Evolutionary conservation across 23 tunicate species (phyloP).

Genomic region (Corella eumyota): DNA sequence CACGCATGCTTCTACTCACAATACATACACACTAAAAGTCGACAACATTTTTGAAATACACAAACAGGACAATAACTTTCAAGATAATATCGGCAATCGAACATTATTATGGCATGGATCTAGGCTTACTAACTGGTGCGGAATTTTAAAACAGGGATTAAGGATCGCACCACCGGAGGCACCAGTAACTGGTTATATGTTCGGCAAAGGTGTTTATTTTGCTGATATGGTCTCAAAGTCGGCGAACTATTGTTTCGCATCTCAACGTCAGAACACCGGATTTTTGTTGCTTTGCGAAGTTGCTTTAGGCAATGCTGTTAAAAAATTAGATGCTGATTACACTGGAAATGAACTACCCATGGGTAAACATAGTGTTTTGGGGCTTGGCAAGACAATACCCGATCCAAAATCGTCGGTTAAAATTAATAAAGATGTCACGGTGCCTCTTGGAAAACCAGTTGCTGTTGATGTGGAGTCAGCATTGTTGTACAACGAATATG

Average conservation of each 20-base stretch:
- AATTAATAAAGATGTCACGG: slow-evolving; percentile 19
- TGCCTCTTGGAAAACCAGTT: slow-evolving; percentile 51
- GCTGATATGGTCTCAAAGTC: slow-evolving; percentile 86
- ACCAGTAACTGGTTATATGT: slow-evolving; percentile 60
- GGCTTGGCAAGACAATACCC: slow-evolving; percentile 31
- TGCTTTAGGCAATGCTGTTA: slow-evolving; percentile 46
- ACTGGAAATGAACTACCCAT: slow-evolving; percentile 32
- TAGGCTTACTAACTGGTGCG: slow-evolving; percentile 68
- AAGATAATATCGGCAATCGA: slow-evolving; percentile 39
- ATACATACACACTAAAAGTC: slow-evolving; percentile 1
- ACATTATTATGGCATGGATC: slow-evolving; percentile 80
- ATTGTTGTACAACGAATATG: slow-evolving; percentile 42
- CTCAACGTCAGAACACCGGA: slow-evolving; percentile 39
- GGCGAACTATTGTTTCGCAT: slow-evolving; percentile 48
- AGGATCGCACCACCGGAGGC: slow-evolving; percentile 90
- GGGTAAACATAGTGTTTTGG: slow-evolving; percentile 58
- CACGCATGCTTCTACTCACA: slow-evolving; percentile 26
- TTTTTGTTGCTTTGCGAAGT: slow-evolving; percentile 68
- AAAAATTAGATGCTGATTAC: slow-evolving; percentile 15
- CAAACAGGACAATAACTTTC: slow-evolving; percentile 23
- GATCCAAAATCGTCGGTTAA: slow-evolving; percentile 11
- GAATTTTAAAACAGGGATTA: slow-evolving; percentile 67
- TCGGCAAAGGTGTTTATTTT: slow-evolving; percentile 90
- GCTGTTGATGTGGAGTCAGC: neutral
- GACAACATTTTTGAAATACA: slow-evolving; percentile 18